Evolutionary conservation across 2,888 invertebrate genomes (phyloP).

Genomic region (Amaurobius ferox): DNA sequence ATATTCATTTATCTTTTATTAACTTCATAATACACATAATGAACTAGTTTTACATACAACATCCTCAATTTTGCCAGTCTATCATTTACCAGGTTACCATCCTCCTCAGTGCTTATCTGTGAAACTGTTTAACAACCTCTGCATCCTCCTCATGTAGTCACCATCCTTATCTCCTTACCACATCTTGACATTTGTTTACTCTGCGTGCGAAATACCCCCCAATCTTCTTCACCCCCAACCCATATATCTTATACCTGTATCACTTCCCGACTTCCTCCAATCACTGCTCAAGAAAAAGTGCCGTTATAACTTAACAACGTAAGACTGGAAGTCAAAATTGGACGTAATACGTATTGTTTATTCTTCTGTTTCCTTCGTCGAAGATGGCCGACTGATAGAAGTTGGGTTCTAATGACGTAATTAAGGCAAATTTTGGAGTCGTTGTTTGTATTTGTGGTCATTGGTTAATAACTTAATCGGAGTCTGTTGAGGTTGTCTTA

Average conservation of each 20-base stretch:
- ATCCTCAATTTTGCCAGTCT: neutral
- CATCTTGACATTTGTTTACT: conserved; percentile 69
- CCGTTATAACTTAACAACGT: conserved; percentile 16
- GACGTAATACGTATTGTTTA: conserved; percentile 1
- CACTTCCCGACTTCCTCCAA: neutral
- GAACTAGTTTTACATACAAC: neutral
- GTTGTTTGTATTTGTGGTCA: neutral
- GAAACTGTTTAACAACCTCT: neutral
- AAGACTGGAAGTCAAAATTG: conserved; percentile 8
- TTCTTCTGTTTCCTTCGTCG: neutral
- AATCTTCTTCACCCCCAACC: neutral
- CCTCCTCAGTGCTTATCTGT: neutral
- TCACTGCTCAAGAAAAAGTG: neutral
- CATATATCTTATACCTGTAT: neutral
- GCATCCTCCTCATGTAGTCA: neutral
- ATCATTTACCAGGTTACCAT: neutral
- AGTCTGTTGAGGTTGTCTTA: too few relatives aligned
- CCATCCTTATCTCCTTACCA: conserved; percentile 23
- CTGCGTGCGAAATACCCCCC: conserved; percentile 12
- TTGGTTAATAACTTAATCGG: neutral
- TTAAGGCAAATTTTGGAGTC: neutral
- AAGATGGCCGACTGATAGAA: conserved; percentile 6
- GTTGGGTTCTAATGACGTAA: neutral
- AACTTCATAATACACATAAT: too few relatives aligned
- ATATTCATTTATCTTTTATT: too few relatives aligned